A percentile compares a stretch with the other conserved stretches of the same genome.
Evolutionary conservation across 2,888 invertebrate species (phyloP).

Genomic region (Blastobasis adustella): DNA sequence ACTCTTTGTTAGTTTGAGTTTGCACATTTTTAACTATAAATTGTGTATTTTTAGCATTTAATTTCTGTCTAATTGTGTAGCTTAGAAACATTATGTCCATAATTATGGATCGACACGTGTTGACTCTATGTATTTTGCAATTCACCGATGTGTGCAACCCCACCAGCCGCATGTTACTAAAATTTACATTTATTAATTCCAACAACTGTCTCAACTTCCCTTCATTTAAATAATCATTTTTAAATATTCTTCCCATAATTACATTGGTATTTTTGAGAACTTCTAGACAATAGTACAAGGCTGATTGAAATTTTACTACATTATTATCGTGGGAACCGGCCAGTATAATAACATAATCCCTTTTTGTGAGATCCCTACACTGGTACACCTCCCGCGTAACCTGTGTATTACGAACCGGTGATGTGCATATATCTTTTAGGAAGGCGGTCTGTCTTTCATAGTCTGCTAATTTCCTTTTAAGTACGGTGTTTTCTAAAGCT

Average conservation of each 20-base stretch:
- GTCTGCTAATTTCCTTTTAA: too few relatives aligned
- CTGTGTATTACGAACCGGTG: too few relatives aligned
- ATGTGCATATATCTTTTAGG: too few relatives aligned
- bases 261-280: neutral
- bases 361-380: neutral
- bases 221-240: neutral
- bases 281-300: neutral
- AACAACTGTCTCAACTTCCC: neutral
- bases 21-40: neutral
- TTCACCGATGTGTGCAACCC: too few relatives aligned
- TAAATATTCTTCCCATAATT: neutral
- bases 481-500: too few relatives aligned
- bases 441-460: too few relatives aligned
- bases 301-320: neutral
- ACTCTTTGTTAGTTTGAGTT: neutral
- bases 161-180: neutral
- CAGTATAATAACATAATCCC: neutral
- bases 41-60: neutral
- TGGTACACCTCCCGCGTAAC: neutral
- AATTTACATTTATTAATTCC: neutral
- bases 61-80: neutral
- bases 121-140: neutral
- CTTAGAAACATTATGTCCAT: neutral
- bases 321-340: neutral
- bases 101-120: neutral